These are phyloP conservation scores for Rhinolophus ferrumequinum DNA, from an alignment of 2,113 vertebrate species.

Conservation along the genomic window DNA sequence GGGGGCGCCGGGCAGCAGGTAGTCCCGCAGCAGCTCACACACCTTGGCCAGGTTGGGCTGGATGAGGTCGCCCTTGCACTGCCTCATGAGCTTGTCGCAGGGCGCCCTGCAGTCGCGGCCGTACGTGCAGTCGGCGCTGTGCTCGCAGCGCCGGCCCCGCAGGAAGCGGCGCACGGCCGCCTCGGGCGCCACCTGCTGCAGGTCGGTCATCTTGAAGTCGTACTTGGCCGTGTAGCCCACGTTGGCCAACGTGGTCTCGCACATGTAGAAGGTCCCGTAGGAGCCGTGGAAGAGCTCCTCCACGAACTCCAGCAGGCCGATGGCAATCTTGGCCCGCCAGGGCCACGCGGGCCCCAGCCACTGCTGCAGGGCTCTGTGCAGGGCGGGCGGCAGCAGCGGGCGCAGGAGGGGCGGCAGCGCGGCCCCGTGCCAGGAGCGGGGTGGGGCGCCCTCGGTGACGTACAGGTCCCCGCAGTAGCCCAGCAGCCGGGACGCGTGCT, in stretches of 20 bases:
- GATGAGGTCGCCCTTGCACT: slow-evolving; percentile 94
- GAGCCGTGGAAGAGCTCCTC: slow-evolving; percentile 97
- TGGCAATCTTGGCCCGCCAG: slow-evolving; percentile 92
- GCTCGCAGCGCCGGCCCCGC: slow-evolving; percentile 93
- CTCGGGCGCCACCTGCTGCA: slow-evolving; percentile 92
- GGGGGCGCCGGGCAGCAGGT: slow-evolving; percentile 92
- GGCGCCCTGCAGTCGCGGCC: slow-evolving; percentile 93
- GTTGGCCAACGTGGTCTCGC: slow-evolving; percentile 90
- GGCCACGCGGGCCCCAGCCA: slow-evolving; percentile 97
- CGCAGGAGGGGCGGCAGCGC: slow-evolving; percentile 89
- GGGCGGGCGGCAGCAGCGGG: slow-evolving; percentile 88
- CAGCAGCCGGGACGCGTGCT: slow-evolving; percentile 92
- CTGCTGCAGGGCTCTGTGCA: slow-evolving; percentile 90
- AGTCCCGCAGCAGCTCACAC: slow-evolving; percentile 93
- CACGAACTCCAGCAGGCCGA: slow-evolving; percentile 96
- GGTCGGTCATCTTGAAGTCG: slow-evolving; percentile 96
- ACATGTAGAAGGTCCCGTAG: slow-evolving; percentile 96
- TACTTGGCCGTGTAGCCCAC: slow-evolving; percentile 94
- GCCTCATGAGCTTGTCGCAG: slow-evolving; percentile 94
- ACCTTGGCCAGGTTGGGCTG: slow-evolving; percentile 98
- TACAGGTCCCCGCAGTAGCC: slow-evolving; percentile 97
- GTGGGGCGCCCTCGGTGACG: slow-evolving; percentile 91
- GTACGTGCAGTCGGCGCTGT: slow-evolving; percentile 94
- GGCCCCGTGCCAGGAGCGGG: slow-evolving; percentile 89
- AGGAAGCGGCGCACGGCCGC: slow-evolving; percentile 90